Evolutionary conservation across 2,888 invertebrate species (phyloP).

Genomic region (Craniophora ligustri): DNA sequence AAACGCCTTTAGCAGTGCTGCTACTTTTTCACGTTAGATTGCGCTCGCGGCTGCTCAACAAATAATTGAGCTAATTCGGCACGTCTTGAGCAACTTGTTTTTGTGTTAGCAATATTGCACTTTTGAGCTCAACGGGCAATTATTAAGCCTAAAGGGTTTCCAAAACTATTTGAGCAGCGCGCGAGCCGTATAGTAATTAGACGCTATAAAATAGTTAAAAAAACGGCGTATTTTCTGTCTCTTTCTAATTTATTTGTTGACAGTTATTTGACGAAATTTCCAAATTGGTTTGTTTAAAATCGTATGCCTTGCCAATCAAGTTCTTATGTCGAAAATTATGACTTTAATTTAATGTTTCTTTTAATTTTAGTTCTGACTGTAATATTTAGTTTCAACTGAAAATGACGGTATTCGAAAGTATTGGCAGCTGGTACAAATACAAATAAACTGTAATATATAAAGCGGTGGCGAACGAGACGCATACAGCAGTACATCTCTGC

Average conservation of each 20-base stretch:
- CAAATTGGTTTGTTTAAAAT: slow-evolving; percentile 32
- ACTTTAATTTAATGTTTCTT: slow-evolving; percentile 52
- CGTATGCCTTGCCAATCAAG: slow-evolving; percentile 73
- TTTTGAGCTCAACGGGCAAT: slow-evolving; percentile 31
- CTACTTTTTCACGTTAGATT: slow-evolving; percentile 47
- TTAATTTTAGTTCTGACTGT: slow-evolving; percentile 59
- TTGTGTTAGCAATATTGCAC: slow-evolving; percentile 41
- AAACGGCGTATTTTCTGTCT: slow-evolving; percentile 45
- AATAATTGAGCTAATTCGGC: slow-evolving; percentile 36
- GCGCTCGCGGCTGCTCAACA: slow-evolving; percentile 45
- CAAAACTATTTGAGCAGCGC: slow-evolving; percentile 27
- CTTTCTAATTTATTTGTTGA: slow-evolving; percentile 54
- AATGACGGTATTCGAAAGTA: background rate
- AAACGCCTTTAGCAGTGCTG: slow-evolving; percentile 39
- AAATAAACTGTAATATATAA: too few species aligned
- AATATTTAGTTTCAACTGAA: slow-evolving; percentile 38
- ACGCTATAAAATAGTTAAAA: slow-evolving; percentile 53
- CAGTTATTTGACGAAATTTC: slow-evolving; percentile 38
- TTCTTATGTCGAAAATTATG: slow-evolving; percentile 66
- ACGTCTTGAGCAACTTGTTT: slow-evolving; percentile 28
- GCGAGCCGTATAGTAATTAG: slow-evolving; percentile 53
- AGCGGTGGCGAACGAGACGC: too few species aligned
- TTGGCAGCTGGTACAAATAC: slow-evolving; percentile 49
- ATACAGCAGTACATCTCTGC: too few species aligned
- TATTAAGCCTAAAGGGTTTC: slow-evolving; percentile 6